Evolutionary conservation across 2,797 vertebrate genomes (phyloP).

Genomic region (Poeciliopsis paucimaculata): DNA sequence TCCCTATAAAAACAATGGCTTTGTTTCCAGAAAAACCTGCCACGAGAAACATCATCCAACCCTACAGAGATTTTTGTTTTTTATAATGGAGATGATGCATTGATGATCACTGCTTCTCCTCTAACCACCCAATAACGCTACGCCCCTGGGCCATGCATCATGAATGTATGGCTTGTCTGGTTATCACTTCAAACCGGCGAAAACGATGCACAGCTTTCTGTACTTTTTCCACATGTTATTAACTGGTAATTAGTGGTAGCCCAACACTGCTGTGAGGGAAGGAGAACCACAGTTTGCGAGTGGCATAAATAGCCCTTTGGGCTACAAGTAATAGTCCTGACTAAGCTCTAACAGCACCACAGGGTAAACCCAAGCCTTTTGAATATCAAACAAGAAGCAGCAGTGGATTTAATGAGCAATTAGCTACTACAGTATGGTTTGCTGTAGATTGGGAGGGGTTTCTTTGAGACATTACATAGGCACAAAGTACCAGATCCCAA

Average conservation of each 20-base stretch:
- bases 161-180: constrained; percentile 75
- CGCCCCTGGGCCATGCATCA: constrained; percentile 66
- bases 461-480: constrained; percentile 57
- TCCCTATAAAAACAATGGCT: constrained; percentile 67
- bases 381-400: constrained; percentile 69
- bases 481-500: constrained; percentile 54
- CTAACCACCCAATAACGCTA: constrained; percentile 41
- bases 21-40: constrained; percentile 51
- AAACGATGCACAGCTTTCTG: constrained; percentile 70
- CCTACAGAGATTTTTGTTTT: constrained; percentile 26
- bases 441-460: constrained; percentile 38
- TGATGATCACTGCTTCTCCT: constrained; percentile 51
- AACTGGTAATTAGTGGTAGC: constrained; percentile 80
- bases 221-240: constrained; percentile 73
- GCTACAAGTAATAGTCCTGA: constrained; percentile 66
- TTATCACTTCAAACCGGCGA: constrained; percentile 77
- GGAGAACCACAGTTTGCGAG: constrained; percentile 69
- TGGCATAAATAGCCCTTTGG: constrained; percentile 72
- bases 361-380: constrained; percentile 54
- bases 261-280: constrained; percentile 77
- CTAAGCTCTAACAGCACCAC: constrained; percentile 64
- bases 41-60: constrained; percentile 62
- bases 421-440: constrained; percentile 58
- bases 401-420: constrained; percentile 71
- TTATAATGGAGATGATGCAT: constrained; percentile 43